Evolutionary conservation across 2,888 invertebrate genomes (phyloP).

Genomic region (Volucella zonaria): DNA sequence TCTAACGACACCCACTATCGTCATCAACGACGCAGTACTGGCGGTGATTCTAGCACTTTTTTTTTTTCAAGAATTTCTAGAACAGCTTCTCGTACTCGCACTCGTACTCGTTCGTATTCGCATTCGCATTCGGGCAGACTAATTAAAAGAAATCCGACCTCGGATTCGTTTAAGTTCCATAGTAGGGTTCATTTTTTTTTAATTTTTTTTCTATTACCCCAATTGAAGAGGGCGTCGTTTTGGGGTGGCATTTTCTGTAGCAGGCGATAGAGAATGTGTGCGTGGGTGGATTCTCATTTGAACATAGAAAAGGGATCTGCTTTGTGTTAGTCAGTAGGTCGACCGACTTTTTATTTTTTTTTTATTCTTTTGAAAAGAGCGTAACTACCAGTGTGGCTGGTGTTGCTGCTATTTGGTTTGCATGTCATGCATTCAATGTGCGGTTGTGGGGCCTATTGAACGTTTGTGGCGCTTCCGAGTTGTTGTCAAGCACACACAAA

Average conservation of each 20-base stretch:
- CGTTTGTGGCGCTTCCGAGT: conserved; percentile 58
- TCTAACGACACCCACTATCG: no score
- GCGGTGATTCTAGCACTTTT: no score
- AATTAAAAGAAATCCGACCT: conserved; percentile 53
- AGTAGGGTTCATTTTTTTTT: conserved; percentile 5
- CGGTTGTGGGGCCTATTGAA: conserved; percentile 32
- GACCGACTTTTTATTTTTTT: conserved; percentile 40
- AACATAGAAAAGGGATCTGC: conserved; percentile 5
- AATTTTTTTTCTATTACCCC: conserved; percentile 5
- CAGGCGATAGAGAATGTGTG: background rate
- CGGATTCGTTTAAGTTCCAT: conserved; percentile 41
- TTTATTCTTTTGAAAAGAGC: conserved; percentile 15
- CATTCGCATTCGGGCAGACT: conserved; percentile 5
- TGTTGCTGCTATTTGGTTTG: conserved; percentile 23
- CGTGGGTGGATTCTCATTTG: conserved; percentile 2
- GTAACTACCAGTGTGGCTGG: conserved; percentile 27
- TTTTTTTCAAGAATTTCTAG: no score
- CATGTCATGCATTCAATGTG: conserved; percentile 41
- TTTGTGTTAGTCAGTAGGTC: conserved; percentile 61
- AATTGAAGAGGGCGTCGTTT: conserved; percentile 29
- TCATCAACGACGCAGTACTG: no score
- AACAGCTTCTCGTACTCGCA: background rate
- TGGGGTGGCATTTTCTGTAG: conserved; percentile 35
- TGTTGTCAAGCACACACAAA: conserved; percentile 32
- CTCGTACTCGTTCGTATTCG: background rate